These are phyloP conservation scores for Cordilura impudica DNA, from an alignment of 2,888 invertebrate species.

Conservation along the genomic window DNA sequence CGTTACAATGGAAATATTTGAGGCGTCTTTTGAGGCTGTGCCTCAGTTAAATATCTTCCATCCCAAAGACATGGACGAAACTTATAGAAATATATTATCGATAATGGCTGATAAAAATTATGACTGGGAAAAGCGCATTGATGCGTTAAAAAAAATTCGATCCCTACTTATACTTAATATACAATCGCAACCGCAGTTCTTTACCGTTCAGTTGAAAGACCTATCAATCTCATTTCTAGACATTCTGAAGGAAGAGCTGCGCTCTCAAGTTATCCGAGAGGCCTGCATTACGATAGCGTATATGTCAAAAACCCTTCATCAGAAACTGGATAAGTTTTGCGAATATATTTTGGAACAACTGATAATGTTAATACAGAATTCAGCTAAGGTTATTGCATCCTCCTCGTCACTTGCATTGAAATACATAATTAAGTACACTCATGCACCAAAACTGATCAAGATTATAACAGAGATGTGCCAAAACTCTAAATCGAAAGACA, in stretches of 20 bases:
- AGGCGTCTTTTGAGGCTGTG: constrained; percentile 89
- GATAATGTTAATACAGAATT: constrained; percentile 94
- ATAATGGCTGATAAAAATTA: constrained; percentile 88
- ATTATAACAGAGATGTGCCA: constrained; percentile 87
- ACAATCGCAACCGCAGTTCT: constrained; percentile 83
- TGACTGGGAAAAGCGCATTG: constrained; percentile 97
- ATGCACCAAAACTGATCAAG: constrained; percentile 88
- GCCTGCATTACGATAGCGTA: constrained; percentile 96
- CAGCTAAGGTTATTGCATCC: constrained; percentile 96
- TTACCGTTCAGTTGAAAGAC: constrained; percentile 85
- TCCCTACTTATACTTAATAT: constrained; percentile 91
- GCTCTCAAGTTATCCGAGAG: constrained; percentile 92
- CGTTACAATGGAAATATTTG: constrained; percentile 92
- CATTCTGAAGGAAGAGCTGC: constrained; percentile 91
- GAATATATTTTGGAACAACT: constrained; percentile 89
- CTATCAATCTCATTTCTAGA: constrained; percentile 89
- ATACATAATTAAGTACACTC: constrained; percentile 91
- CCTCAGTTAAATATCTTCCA: constrained; percentile 91
- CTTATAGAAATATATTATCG: constrained; percentile 86
- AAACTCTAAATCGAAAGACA: constrained; percentile 94
- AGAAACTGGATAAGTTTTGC: constrained; percentile 91
- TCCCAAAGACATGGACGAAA: constrained; percentile 89
- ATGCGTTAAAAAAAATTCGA: constrained; percentile 91
- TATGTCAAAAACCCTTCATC: constrained; percentile 90
- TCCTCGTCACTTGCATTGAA: constrained; percentile 91